Conservation (phyloP, 2,113 vertebrate genomes). For the Tretioscincus oriximinensis region DNA sequence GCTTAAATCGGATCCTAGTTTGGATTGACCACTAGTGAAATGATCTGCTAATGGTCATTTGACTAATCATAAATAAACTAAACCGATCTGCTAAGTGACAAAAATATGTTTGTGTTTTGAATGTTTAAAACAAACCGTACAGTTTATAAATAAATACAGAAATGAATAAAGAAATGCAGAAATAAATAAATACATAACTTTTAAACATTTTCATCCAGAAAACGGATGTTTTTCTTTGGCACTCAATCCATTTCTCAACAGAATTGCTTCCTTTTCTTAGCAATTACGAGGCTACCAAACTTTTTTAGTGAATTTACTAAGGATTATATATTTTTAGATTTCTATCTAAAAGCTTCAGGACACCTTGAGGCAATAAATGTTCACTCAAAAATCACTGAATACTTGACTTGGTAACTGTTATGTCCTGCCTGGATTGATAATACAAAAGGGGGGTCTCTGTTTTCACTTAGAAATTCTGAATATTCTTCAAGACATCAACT, state of each 20-base stretch:
- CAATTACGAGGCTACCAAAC: not conserved
- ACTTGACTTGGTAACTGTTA: slow-evolving; percentile 1
- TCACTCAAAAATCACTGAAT: slow-evolving; percentile 1
- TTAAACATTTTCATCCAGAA: not conserved
- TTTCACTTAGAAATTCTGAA: not conserved
- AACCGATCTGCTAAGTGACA: too few species aligned
- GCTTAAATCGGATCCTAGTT: too few species aligned
- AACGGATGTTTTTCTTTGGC: not conserved
- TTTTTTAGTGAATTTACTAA: not conserved
- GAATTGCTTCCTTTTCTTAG: not conserved
- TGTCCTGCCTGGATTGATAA: not conserved
- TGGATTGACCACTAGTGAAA: too few species aligned
- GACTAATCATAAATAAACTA: too few species aligned
- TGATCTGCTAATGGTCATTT: too few species aligned
- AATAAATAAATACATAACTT: not conserved
- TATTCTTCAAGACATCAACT: too few species aligned
- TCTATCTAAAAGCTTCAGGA: not conserved
- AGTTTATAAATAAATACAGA: too few species aligned
- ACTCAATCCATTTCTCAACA: not conserved
- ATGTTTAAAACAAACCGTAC: too few species aligned
- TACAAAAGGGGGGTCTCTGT: not conserved
- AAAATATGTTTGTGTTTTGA: too few species aligned
- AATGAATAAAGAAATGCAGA: too few species aligned
- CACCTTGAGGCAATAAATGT: not conserved
- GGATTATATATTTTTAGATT: not conserved